phyloP scores from a whole-genome alignment of 2,797 vertebrate species.

The Poecilia velifera region DNA sequence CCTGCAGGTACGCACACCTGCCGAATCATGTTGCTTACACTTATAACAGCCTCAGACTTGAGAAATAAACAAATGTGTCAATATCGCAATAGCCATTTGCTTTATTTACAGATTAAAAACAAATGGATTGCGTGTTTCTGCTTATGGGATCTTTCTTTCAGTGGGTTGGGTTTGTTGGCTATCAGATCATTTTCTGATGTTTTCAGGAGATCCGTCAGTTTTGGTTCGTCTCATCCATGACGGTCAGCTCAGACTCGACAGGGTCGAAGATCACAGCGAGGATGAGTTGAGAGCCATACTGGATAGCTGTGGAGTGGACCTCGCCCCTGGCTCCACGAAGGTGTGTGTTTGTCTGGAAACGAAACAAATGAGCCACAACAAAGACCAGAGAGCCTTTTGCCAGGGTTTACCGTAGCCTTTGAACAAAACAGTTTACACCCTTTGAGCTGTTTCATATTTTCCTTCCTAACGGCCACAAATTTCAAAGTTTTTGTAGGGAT shows the following conservation, averaged over 20 bases:
- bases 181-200: not conserved
- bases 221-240: slow-evolving; percentile 92
- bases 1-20: slow-evolving; percentile 79
- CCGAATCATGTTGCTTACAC: not conserved
- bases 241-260: slow-evolving; percentile 86
- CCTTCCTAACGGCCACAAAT: not conserved
- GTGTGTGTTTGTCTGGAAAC: slow-evolving; percentile 64
- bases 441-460: not conserved
- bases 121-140: not conserved
- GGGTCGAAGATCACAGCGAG: slow-evolving; percentile 84
- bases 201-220: slow-evolving; percentile 86
- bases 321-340: slow-evolving; percentile 81
- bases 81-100: too few species aligned
- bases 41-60: not conserved
- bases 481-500: not conserved
- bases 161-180: not conserved
- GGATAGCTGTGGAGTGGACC: slow-evolving; percentile 79
- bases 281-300: slow-evolving; percentile 86
- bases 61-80: not conserved
- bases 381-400: not conserved
- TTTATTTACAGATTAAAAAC: not conserved
- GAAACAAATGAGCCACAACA: not conserved
- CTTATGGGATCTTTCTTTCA: not conserved
- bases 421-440: not conserved
- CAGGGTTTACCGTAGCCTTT: not conserved